Conservation (phyloP, 2,797 vertebrate genomes). For the Eremophila alpestris region DNA sequence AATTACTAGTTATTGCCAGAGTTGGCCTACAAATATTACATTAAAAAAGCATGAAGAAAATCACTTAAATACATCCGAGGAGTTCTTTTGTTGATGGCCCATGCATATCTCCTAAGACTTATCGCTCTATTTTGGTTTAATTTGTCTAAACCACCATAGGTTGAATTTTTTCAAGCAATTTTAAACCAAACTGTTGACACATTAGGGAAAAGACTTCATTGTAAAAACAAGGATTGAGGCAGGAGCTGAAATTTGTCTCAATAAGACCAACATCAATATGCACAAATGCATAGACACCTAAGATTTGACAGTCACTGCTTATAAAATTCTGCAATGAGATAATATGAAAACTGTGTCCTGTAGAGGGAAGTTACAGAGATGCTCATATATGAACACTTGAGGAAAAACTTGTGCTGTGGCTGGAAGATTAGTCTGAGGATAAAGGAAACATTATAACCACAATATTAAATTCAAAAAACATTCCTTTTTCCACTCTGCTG, state of each 20-base stretch:
- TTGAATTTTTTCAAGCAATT: background rate
- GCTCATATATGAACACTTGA: background rate
- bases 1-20: constrained; percentile 14
- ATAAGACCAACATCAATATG: background rate
- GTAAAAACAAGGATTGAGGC: background rate
- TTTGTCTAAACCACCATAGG: background rate
- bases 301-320: constrained; percentile 25
- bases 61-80: background rate
- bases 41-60: constrained; percentile 29
- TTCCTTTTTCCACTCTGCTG: background rate
- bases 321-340: constrained; percentile 29
- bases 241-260: background rate
- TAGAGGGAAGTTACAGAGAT: constrained; percentile 13
- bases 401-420: constrained; percentile 5
- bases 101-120: background rate
- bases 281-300: background rate
- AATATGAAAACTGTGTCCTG: constrained; percentile 31
- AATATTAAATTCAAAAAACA: constrained; percentile 9
- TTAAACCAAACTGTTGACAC: constrained; percentile 20
- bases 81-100: background rate
- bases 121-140: background rate
- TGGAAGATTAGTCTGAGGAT: constrained; percentile 2
- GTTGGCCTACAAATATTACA: background rate
- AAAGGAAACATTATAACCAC: constrained; percentile 20
- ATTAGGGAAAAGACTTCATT: background rate